phyloP scores from a whole-genome alignment of 2,888 invertebrate species.

The Schrankia costaestrigalis region DNA sequence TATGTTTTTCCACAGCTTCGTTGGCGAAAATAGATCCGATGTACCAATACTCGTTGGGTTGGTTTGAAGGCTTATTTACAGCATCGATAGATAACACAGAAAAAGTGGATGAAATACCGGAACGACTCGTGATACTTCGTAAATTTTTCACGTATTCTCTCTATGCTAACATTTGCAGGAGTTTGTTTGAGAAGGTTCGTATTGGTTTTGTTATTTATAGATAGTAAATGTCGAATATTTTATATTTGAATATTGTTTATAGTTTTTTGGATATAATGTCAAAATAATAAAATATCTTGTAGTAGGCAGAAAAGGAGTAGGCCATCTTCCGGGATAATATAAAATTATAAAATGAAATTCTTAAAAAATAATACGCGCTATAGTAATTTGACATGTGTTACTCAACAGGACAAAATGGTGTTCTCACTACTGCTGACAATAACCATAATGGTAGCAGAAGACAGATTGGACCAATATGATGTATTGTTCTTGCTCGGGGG shows the following conservation, averaged over 20 bases:
- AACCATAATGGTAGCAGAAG: conserved; percentile 84
- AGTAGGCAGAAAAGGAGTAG: no score
- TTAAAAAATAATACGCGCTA: not conserved
- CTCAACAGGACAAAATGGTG: conserved; percentile 89
- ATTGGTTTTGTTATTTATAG: not conserved
- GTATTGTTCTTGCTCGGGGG: conserved; percentile 95
- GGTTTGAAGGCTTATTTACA: conserved; percentile 95
- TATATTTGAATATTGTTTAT: no score
- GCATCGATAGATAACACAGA: conserved; percentile 93
- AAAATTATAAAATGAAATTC: not conserved
- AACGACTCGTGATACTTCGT: conserved; percentile 87
- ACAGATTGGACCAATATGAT: conserved; percentile 82
- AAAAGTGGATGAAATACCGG: conserved; percentile 88
- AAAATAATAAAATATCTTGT: not conserved
- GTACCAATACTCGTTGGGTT: conserved; percentile 97
- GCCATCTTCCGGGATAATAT: no score
- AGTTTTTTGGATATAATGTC: no score
- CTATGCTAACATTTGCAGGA: conserved; percentile 94
- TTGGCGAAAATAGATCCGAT: conserved; percentile 96
- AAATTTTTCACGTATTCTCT: conserved; percentile 93
- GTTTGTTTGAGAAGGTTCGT: conserved; percentile 92
- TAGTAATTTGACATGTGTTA: not conserved
- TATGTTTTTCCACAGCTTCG: conserved; percentile 76
- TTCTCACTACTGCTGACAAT: conserved; percentile 89
- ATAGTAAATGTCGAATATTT: no score